These are phyloP conservation scores for Lutraria rhynchaena DNA, from an alignment of 1,140 invertebrate genomes.

Conservation along the genomic window DNA sequence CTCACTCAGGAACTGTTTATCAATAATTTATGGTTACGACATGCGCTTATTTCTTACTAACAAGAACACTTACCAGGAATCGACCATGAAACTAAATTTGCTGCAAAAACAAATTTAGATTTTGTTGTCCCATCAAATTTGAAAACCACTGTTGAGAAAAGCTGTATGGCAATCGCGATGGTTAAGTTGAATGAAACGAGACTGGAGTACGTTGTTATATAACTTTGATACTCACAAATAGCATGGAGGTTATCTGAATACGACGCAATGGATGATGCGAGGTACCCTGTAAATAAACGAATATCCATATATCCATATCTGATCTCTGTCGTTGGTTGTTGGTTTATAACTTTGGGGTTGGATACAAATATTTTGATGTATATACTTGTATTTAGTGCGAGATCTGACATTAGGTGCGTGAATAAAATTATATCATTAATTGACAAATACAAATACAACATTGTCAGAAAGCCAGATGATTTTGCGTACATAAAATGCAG, in stretches of 20 bases:
- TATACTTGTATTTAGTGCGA: neutral
- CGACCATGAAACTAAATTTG: neutral
- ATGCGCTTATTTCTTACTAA: neutral
- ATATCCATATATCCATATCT: neutral
- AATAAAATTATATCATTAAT: too few relatives aligned
- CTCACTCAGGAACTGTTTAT: neutral
- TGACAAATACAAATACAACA: too few relatives aligned
- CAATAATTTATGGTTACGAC: neutral
- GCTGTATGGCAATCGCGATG: conserved; percentile 7
- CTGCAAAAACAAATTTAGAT: neutral
- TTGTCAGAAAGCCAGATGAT: too few relatives aligned
- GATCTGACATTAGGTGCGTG: too few relatives aligned
- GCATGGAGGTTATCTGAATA: neutral
- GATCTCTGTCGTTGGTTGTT: neutral
- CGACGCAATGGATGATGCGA: neutral
- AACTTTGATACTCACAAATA: conserved; percentile 18
- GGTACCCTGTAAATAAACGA: neutral
- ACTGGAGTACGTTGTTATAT: conserved; percentile 30
- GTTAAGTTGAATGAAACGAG: conserved; percentile 41
- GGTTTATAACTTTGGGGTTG: neutral
- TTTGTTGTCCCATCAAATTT: neutral
- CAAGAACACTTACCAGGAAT: neutral
- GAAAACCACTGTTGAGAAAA: conserved; percentile 7
- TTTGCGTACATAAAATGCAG: too few relatives aligned
- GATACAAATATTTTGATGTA: neutral